Conservation (phyloP, 2,888 invertebrate species). For the Patella pellucida region DNA sequence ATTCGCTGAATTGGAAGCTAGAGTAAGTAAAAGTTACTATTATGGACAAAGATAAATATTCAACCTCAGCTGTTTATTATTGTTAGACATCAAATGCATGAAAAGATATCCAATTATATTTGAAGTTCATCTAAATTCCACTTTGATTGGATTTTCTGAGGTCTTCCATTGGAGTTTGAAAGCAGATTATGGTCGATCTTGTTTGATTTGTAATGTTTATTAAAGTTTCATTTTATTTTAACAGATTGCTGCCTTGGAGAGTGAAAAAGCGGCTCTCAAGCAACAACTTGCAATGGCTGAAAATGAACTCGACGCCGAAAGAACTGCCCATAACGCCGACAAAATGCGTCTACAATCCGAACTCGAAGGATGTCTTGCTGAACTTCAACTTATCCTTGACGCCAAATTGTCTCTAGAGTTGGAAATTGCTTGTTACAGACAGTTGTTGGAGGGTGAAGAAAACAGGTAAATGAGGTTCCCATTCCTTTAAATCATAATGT, state of each 20-base stretch:
- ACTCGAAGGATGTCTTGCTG: constrained; percentile 39
- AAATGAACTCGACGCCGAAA: constrained; percentile 42
- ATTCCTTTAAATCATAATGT: too few relatives aligned
- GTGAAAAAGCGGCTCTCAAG: constrained; percentile 27
- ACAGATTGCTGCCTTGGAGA: constrained; percentile 36
- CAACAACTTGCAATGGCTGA: constrained; percentile 28
- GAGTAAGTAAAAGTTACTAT: constrained; percentile 36
- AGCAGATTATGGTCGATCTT: too few relatives aligned
- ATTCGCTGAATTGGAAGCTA: constrained; percentile 41
- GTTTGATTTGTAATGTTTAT: too few relatives aligned
- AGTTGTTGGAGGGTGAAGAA: constrained; percentile 74
- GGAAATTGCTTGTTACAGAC: constrained; percentile 74
- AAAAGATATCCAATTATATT: too few relatives aligned
- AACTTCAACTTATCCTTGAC: constrained; percentile 64
- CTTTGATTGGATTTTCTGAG: too few relatives aligned
- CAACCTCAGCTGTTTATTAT: too few relatives aligned
- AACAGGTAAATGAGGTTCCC: constrained; percentile 60
- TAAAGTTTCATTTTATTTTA: neutral
- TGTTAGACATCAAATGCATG: too few relatives aligned
- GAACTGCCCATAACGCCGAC: constrained; percentile 31
- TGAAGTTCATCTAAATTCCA: too few relatives aligned
- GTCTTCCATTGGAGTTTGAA: too few relatives aligned
- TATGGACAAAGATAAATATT: too few relatives aligned
- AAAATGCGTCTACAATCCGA: constrained; percentile 36
- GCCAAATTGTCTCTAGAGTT: constrained; percentile 73